A percentile compares a stretch with the other conserved stretches of the same genome.
Evolutionary conservation across 2,797 vertebrate species (phyloP).

Genomic region (Eupleurogrammus muticus): DNA sequence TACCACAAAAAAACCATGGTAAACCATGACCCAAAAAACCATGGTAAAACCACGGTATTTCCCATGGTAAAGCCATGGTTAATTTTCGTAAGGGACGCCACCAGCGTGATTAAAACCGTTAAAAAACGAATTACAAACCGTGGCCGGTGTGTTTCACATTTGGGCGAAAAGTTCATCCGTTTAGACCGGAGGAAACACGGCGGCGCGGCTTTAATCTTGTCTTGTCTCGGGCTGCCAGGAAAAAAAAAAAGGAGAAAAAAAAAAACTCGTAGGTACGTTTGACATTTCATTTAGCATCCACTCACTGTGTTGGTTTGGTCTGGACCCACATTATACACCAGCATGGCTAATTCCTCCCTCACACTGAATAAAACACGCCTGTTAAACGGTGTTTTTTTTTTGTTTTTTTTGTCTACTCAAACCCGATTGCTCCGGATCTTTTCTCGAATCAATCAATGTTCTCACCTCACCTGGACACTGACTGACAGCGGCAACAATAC

Average conservation of each 20-base stretch:
- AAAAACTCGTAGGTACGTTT: constrained; percentile 42
- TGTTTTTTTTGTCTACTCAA: too few species aligned
- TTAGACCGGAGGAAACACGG: constrained; percentile 25
- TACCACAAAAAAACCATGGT: too few species aligned
- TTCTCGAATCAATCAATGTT: constrained; percentile 66
- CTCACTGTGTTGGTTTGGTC: constrained; percentile 54
- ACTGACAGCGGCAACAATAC: constrained; percentile 57
- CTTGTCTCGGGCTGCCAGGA: constrained; percentile 57
- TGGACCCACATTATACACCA: constrained; percentile 37
- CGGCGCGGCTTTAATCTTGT: constrained; percentile 50
- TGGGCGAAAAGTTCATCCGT: background rate
- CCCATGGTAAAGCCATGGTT: too few species aligned
- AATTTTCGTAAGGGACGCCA: too few species aligned
- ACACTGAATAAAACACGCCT: constrained; percentile 44
- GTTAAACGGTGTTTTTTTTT: constrained; percentile 77
- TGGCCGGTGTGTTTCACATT: background rate
- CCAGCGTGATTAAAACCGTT: too few species aligned
- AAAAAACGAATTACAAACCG: too few species aligned
- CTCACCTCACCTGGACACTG: constrained; percentile 67
- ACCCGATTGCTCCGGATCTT: constrained; percentile 43
- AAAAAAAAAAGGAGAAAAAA: constrained; percentile 60
- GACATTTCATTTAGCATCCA: constrained; percentile 64
- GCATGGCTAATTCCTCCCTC: constrained; percentile 52
- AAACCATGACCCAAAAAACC: too few species aligned
- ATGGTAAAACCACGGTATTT: too few species aligned